phyloP scores from a whole-genome alignment of 2,797 vertebrate species.

The Poecilia picta region DNA sequence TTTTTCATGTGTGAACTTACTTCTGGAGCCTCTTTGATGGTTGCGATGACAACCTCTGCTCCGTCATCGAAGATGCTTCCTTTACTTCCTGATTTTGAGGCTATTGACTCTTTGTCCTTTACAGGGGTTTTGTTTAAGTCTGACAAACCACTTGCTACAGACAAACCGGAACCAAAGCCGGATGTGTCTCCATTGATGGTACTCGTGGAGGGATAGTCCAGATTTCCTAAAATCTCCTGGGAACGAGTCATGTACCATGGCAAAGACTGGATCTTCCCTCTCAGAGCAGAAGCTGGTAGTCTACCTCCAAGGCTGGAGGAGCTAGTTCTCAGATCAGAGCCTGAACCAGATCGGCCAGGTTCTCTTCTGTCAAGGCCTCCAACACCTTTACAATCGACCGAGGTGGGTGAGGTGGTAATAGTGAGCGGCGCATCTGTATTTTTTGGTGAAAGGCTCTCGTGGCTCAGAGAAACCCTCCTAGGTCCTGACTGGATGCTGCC shows the following conservation, averaged over 20 bases:
- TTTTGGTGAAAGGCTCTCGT: conserved; percentile 83
- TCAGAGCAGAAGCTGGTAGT: conserved; percentile 81
- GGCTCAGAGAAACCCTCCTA: conserved; percentile 82
- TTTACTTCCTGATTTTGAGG: conserved; percentile 57
- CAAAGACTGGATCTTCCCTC: conserved; percentile 83
- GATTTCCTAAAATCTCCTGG: conserved; percentile 83
- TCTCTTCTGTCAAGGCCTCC: conserved; percentile 71
- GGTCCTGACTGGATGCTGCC: conserved; percentile 72
- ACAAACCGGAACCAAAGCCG: conserved; percentile 79
- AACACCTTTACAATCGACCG: conserved; percentile 64
- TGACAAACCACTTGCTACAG: conserved; percentile 78
- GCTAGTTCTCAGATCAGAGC: conserved; percentile 67
- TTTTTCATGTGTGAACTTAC: conserved; percentile 72
- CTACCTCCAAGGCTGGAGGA: conserved; percentile 76
- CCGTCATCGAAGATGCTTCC: conserved; percentile 77
- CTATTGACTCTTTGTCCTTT: conserved; percentile 66
- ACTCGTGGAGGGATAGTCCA: conserved; percentile 78
- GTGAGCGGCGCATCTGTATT: conserved; percentile 73
- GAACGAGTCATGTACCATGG: conserved; percentile 88
- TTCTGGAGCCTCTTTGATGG: conserved; percentile 82
- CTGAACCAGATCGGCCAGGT: conserved; percentile 71
- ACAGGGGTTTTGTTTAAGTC: conserved; percentile 78
- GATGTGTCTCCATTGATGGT: conserved; percentile 80
- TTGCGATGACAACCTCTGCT: conserved; percentile 80
- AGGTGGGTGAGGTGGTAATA: conserved; percentile 73